Conservation (phyloP, 2,888 invertebrate species). For the Phlogophora meticulosa region DNA sequence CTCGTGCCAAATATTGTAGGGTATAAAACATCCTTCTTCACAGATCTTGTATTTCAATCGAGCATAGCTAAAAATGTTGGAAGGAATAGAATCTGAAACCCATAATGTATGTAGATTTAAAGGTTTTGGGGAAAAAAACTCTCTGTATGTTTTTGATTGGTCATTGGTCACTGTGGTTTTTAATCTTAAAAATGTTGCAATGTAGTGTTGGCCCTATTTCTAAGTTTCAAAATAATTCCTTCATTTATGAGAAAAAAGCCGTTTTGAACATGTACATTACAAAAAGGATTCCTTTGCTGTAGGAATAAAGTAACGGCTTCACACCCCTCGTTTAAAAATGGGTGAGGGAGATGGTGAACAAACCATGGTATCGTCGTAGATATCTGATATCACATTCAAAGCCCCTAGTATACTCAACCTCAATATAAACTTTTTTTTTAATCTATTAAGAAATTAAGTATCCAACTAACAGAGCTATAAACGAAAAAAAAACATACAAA, state of each 20-base stretch:
- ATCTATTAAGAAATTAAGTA: constrained; percentile 20
- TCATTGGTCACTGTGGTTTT: neutral
- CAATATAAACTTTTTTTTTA: too few relatives aligned
- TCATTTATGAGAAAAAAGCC: too few relatives aligned
- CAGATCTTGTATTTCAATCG: constrained; percentile 60
- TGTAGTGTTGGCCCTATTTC: neutral
- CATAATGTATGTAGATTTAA: constrained; percentile 36
- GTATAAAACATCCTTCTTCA: constrained; percentile 52
- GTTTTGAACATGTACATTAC: too few relatives aligned
- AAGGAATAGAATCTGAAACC: constrained; percentile 33
- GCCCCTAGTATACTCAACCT: constrained; percentile 12
- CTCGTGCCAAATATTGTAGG: constrained; percentile 53
- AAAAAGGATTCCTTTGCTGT: too few relatives aligned
- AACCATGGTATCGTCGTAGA: too few relatives aligned
- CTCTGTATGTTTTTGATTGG: too few relatives aligned
- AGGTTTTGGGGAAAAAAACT: constrained; percentile 7
- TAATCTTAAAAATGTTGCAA: neutral
- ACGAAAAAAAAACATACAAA: constrained; percentile 11
- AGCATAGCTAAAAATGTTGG: constrained; percentile 42
- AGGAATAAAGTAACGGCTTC: too few relatives aligned
- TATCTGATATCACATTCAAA: too few relatives aligned
- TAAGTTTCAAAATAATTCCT: too few relatives aligned
- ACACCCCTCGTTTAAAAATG: too few relatives aligned
- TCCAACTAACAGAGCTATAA: neutral
- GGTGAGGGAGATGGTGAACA: too few relatives aligned